Evolutionary conservation across 2,888 invertebrate species (phyloP).

Genomic region (Temnothorax ravouxi): DNA sequence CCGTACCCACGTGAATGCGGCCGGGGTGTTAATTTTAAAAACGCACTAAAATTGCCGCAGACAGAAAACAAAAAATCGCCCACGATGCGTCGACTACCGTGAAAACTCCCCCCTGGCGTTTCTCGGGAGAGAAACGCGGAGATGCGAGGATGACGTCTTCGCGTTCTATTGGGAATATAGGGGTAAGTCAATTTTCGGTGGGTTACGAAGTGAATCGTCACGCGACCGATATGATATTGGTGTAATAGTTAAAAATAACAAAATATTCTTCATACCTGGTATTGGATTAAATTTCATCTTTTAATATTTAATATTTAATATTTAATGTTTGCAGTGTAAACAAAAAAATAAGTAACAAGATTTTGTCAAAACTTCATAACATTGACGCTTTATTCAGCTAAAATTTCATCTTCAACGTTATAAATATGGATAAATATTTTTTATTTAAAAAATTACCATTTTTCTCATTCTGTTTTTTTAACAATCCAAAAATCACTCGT

Average conservation of each 20-base stretch:
- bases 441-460: not conserved
- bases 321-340: no score
- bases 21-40: constrained; percentile 71
- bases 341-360: not conserved
- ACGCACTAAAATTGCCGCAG: constrained; percentile 69
- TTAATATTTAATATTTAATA: no score
- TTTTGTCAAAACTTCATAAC: not conserved
- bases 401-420: not conserved
- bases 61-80: constrained; percentile 68
- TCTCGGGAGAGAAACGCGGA: not conserved
- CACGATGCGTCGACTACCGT: not conserved
- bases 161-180: not conserved
- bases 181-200: not conserved
- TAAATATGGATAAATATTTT: not conserved
- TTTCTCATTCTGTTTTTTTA: not conserved
- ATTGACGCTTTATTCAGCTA: not conserved
- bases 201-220: constrained; percentile 17
- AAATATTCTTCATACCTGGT: no score
- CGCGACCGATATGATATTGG: not conserved
- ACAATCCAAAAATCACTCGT: not conserved
- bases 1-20: not conserved
- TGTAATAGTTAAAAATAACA: no score
- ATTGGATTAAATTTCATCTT: no score
- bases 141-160: not conserved
- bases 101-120: constrained; percentile 34